Evolutionary conservation across 2,797 vertebrate genomes (phyloP), one percentile per base, ranked within the genome.

Genomic region (Ceyx erithaca): DNA sequence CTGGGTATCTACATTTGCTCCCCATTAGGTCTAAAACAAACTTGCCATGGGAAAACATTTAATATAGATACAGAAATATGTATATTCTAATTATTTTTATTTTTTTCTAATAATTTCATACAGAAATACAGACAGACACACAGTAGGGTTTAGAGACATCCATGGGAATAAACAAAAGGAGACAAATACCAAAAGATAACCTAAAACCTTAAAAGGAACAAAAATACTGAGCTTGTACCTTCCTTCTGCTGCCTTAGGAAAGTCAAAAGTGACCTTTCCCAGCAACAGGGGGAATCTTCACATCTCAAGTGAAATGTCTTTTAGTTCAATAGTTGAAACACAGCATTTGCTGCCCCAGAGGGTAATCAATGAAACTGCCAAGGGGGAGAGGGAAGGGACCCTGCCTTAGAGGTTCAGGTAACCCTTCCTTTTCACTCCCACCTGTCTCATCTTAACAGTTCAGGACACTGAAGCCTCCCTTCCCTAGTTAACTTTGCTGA

Each of bases 141-240:
- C 61, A 75, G 2, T 14, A 62, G 20, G 35, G 28, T 84, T 84
- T 35, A 62, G 43, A 80, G 33, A 58, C 48, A 76, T 61, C 58
- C 12, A 40, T 7, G 19, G 37, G 80, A 77, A 81, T 49, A 76
- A 86, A 81, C 43, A 79, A 45, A 51, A 79, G 45, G 57, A 88
- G 41, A 84, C 62, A 73, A 83, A 80, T 63, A 76, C 41, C 77
- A 88, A 81, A 91, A 91, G 90, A 89, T 83, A 94, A 90, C 85
- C 86, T 51, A 51, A 71, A 93, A 22, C 33, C 78, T 94, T 80
- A 75, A 88, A 85, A 88, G 37, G 23, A 82, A 75, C 57, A 91
- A 55, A 92, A 80, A 46, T 23, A 58, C 33, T 59, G 88, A 26
- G 81, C 91, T 92, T 41, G 61, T 75, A 70, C 45, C 26, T 81